Percentiles rank a stretch among this genome's conserved stretches.
phyloP scores from a whole-genome alignment of 2,113 vertebrate genomes.

The Chaenogobius annularis region DNA sequence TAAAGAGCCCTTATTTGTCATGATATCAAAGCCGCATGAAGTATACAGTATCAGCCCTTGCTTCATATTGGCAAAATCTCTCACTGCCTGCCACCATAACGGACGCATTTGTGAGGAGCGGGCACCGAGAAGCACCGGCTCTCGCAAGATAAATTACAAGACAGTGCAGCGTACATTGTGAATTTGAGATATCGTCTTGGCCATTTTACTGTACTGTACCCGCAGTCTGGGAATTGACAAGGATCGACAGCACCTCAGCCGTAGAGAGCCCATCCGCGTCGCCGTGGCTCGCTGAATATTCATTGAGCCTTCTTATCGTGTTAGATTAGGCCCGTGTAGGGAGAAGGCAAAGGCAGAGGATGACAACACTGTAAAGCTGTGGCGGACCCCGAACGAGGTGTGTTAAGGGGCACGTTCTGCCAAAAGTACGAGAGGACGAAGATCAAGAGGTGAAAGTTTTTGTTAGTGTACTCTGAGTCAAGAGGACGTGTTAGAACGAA shows the following conservation, averaged over 20 bases:
- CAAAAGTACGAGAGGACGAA: constrained; percentile 39
- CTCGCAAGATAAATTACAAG: constrained; percentile 1
- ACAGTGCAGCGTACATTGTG: background rate
- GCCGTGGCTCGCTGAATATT: constrained; percentile 76
- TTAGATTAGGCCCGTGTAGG: constrained; percentile 75
- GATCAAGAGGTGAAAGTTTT: constrained; percentile 7
- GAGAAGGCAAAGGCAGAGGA: constrained; percentile 61
- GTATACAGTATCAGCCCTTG: background rate
- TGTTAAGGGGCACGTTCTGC: constrained; percentile 70
- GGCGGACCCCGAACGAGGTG: constrained; percentile 61
- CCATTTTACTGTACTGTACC: constrained; percentile 10
- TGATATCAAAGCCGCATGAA: background rate
- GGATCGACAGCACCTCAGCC: constrained; percentile 67
- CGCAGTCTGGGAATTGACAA: constrained; percentile 53
- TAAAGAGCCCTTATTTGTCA: background rate
- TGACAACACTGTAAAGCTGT: constrained; percentile 69
- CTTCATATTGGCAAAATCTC: background rate
- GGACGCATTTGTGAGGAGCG: background rate
- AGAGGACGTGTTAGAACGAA: background rate
- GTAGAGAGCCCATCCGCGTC: constrained; percentile 76
- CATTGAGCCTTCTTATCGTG: constrained; percentile 75
- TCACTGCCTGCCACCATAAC: background rate
- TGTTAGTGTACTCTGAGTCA: constrained; percentile 12
- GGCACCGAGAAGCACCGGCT: background rate
- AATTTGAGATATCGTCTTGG: constrained; percentile 37